Conservation (phyloP, 2,113 vertebrate species). For the Spheniscus mendiculus region DNA sequence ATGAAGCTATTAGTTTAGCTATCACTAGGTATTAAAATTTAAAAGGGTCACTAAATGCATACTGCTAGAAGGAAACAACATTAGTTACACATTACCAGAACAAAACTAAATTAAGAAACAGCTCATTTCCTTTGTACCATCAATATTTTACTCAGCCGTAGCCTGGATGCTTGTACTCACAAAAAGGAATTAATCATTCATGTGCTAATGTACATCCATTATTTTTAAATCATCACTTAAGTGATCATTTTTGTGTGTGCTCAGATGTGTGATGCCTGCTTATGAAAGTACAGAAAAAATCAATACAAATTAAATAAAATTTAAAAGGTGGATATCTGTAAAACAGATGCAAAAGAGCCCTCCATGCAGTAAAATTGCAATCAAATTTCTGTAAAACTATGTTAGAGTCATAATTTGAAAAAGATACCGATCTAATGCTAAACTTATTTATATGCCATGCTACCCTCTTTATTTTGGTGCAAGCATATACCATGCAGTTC, state of each 20-base stretch:
- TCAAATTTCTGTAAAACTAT: conserved; percentile 28
- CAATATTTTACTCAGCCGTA: conserved; percentile 70
- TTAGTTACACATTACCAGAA: conserved; percentile 75
- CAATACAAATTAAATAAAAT: conserved; percentile 70
- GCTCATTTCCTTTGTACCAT: conserved; percentile 72
- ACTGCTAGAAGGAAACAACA: conserved; percentile 69
- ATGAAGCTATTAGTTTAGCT: conserved; percentile 55
- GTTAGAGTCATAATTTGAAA: conserved; percentile 25
- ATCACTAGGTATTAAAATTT: conserved; percentile 62
- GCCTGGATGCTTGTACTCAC: conserved; percentile 55
- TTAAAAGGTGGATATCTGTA: conserved; percentile 43
- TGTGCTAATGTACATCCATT: conserved; percentile 67
- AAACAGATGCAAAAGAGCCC: conserved; percentile 30
- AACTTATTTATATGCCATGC: background rate
- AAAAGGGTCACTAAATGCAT: conserved; percentile 64
- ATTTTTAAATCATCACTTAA: conserved; percentile 75
- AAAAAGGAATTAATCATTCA: conserved; percentile 69
- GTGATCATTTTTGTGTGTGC: conserved; percentile 52
- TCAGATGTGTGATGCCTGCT: conserved; percentile 52
- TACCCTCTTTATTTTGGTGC: background rate
- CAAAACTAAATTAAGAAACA: conserved; percentile 77
- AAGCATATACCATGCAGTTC: background rate
- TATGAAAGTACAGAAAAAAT: conserved; percentile 53
- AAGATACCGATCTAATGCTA: background rate
- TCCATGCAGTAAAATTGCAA: conserved; percentile 23